A percentile compares a stretch with the other conserved stretches of the same genome.
These are phyloP conservation scores for Octonoba sinensis DNA, from an alignment of 2,888 invertebrate species.

Conservation along the genomic window DNA sequence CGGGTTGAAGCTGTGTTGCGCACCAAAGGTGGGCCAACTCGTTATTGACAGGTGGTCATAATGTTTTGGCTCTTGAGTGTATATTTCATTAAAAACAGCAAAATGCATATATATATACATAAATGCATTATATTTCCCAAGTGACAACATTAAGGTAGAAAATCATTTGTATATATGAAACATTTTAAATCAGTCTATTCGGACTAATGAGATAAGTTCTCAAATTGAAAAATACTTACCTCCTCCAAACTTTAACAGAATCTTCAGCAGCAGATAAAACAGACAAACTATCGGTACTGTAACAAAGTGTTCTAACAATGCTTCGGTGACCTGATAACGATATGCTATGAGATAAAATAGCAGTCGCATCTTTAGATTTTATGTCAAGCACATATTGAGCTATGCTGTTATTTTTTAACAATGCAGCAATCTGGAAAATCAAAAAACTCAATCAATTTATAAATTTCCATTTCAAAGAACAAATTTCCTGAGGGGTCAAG, in stretches of 20 bases:
- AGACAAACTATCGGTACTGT: slow-evolving; percentile 85
- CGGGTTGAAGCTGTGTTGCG: no score
- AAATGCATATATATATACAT: no score
- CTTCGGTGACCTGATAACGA: slow-evolving; percentile 87
- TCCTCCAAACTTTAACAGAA: slow-evolving; percentile 93
- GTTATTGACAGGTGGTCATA: no score
- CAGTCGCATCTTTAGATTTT: slow-evolving; percentile 74
- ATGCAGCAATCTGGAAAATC: slow-evolving; percentile 68
- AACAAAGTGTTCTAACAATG: slow-evolving; percentile 87
- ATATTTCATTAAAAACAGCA: no score
- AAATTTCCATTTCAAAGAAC: no score
- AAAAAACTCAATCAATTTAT: slow-evolving; percentile 69
- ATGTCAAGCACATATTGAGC: slow-evolving; percentile 78
- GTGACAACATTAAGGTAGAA: no score
- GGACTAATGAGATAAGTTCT: not conserved
- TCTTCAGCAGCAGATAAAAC: slow-evolving; percentile 89
- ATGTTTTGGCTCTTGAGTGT: no score
- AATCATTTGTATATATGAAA: no score
- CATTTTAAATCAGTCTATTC: no score
- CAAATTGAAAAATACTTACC: slow-evolving; percentile 72
- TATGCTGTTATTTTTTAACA: slow-evolving; percentile 81
- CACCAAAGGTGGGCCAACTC: no score
- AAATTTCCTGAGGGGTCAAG: no score
- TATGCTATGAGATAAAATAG: slow-evolving; percentile 75
- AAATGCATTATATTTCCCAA: no score